A percentile compares a stretch with the other conserved stretches of the same genome.
These are phyloP conservation scores for Athetis lepigone DNA, from an alignment of 2,888 invertebrate species.

Conservation along the genomic window DNA sequence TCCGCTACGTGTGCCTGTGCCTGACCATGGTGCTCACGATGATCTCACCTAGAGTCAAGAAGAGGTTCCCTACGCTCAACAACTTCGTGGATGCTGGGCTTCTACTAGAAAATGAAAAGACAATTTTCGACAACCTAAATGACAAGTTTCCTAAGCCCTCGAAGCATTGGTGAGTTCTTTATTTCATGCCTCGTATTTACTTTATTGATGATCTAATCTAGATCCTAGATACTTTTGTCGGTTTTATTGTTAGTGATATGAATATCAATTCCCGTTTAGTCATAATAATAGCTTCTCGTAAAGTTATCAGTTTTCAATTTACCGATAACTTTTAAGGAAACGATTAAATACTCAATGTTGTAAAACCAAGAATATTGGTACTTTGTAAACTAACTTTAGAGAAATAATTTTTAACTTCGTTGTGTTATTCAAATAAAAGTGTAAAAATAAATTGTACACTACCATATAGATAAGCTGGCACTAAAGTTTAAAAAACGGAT, in stretches of 20 bases:
- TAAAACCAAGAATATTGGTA: not conserved
- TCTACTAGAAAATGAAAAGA: conserved; percentile 94
- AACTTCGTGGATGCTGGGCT: conserved; percentile 96
- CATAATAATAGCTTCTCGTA: conserved; percentile 9
- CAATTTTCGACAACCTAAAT: conserved; percentile 94
- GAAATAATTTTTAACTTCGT: too few relatives aligned
- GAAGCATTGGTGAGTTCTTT: conserved; percentile 93
- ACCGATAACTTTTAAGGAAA: conserved; percentile 47
- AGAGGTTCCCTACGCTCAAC: conserved; percentile 95
- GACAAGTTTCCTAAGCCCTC: conserved; percentile 95
- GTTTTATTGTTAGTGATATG: conserved; percentile 12
- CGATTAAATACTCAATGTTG: conserved; percentile 24
- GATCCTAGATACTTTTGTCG: not conserved
- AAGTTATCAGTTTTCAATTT: conserved; percentile 23
- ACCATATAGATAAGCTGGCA: too few relatives aligned
- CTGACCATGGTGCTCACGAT: conserved; percentile 96
- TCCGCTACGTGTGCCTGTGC: conserved; percentile 96
- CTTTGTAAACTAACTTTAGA: too few relatives aligned
- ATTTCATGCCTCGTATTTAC: not conserved
- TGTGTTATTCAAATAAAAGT: too few relatives aligned
- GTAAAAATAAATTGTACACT: too few relatives aligned
- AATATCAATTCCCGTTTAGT: conserved; percentile 28
- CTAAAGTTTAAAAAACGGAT: too few relatives aligned
- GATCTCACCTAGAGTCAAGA: conserved; percentile 96
- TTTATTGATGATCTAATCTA: conserved; percentile 17